Evolutionary conservation across 2,888 invertebrate genomes (phyloP), one percentile per base, ranked within the genome.

Genomic region (Temnothorax ravouxi): DNA sequence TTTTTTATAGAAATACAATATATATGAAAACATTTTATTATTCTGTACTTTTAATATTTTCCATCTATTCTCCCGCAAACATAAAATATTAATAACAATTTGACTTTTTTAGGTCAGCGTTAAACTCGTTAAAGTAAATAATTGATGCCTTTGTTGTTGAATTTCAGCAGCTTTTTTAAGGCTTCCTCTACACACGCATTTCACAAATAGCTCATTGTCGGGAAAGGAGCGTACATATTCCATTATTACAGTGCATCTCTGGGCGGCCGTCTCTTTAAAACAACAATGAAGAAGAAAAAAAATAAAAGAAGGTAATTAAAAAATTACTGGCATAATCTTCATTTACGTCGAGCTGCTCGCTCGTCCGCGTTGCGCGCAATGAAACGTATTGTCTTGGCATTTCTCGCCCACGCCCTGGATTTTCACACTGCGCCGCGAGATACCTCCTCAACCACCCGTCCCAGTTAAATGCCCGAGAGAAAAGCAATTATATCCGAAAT

Each of bases 401-500:
- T 80, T 80, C 79, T 71, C 69, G 79, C 59, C 69, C 56, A 69
- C 79, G 59, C 79, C 69, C 59, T 47, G 69, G 47, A 69, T 79
- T 79, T 79, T 69, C 79, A 64, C 59, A 56, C 59, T 59, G 67
- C 67, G 11, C 50, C 9, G 69, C 69, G 47, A 80, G 79, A 80
- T 47, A 80, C 59, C 47, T 69, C 59, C 47, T 69, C 18, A 59
- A 21, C 47, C 41, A 47, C 25, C n/a, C 66, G 54, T 77, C 54
- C 77, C 34, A 47, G 79, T 71, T 69, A 80, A 80, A 80, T 61
- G 50, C 69, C 59, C 79, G 71, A 59, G 79, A 80, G 79, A 69
- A 71, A 80, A 80, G 79, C 79, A 80, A 80, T 80, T 80, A 80
- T 80, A 80, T 50, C 47, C 50, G 38, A 69, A 80, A 80, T 80